Evolutionary conservation across 2,797 vertebrate genomes (phyloP).

Genomic region (Tenualosa thibaudeaui): DNA sequence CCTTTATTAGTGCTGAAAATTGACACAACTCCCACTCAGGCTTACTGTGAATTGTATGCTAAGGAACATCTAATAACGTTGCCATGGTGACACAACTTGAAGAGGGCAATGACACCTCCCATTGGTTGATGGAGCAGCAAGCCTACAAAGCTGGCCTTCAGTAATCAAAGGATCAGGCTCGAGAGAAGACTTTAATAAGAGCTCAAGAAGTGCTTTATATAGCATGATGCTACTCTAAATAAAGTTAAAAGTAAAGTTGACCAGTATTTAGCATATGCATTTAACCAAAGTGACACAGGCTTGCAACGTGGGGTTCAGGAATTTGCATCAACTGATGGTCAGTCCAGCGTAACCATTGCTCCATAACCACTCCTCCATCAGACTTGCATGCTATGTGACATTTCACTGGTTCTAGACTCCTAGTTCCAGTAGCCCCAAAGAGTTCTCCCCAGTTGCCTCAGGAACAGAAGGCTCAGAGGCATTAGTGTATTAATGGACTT

Average conservation of each 20-base stretch:
- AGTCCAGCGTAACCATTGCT: too few relatives aligned
- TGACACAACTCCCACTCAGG: background rate
- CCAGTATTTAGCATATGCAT: too few relatives aligned
- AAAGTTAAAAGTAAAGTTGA: too few relatives aligned
- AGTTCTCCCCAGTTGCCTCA: conserved; percentile 20
- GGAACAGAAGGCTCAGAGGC: conserved; percentile 38
- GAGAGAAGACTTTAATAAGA: background rate
- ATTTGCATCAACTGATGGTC: too few relatives aligned
- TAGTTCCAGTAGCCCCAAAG: background rate
- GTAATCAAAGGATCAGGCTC: background rate
- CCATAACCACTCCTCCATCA: too few relatives aligned
- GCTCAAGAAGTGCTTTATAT: background rate
- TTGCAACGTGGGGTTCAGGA: too few relatives aligned
- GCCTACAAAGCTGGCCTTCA: background rate
- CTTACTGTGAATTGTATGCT: background rate
- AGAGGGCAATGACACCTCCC: background rate
- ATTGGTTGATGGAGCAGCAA: background rate
- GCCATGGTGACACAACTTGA: background rate
- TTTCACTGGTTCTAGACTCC: background rate
- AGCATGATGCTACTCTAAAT: background rate
- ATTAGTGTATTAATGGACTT: conserved; percentile 40
- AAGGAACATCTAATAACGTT: background rate
- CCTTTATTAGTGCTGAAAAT: background rate
- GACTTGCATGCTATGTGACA: background rate
- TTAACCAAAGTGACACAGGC: too few relatives aligned